Percentiles rank a stretch among this genome's conserved stretches.
phyloP scores from a whole-genome alignment of 1,140 invertebrate species.

The Musca domestica region DNA sequence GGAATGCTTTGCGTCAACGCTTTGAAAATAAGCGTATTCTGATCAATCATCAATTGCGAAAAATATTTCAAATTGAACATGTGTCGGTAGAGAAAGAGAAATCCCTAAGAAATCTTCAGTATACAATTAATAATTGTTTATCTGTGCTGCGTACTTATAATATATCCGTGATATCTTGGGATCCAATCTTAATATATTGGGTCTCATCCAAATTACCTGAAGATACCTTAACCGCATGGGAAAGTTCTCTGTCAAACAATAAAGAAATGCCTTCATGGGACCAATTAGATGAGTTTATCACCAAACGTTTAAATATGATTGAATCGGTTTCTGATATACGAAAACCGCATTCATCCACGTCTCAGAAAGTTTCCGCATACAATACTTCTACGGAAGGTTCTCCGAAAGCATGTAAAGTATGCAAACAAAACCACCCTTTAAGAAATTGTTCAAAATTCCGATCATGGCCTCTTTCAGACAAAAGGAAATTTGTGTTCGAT shows the following conservation, averaged over 20 bases:
- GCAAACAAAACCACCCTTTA: no score
- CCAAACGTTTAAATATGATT: not conserved
- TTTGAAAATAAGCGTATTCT: no score
- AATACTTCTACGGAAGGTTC: no score
- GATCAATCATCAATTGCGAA: no score
- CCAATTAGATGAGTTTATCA: not conserved
- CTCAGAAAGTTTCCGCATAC: not conserved
- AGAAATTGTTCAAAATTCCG: no score
- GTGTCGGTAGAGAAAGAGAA: no score
- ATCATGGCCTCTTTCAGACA: no score
- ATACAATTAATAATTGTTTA: not conserved
- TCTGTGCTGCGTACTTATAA: not conserved
- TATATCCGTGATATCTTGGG: not conserved
- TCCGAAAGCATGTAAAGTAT: no score
- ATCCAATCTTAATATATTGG: not conserved
- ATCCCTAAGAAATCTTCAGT: no score
- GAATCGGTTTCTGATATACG: not conserved
- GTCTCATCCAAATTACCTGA: not conserved
- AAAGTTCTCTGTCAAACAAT: not conserved
- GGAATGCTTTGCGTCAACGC: no score
- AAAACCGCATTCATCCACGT: not conserved
- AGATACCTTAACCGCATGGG: not conserved
- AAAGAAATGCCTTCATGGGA: not conserved
- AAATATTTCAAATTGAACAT: no score
- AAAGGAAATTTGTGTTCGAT: not conserved